These are phyloP conservation scores for Tolypeutes matacus DNA, from an alignment of 2,797 vertebrate species.

Conservation along the genomic window DNA sequence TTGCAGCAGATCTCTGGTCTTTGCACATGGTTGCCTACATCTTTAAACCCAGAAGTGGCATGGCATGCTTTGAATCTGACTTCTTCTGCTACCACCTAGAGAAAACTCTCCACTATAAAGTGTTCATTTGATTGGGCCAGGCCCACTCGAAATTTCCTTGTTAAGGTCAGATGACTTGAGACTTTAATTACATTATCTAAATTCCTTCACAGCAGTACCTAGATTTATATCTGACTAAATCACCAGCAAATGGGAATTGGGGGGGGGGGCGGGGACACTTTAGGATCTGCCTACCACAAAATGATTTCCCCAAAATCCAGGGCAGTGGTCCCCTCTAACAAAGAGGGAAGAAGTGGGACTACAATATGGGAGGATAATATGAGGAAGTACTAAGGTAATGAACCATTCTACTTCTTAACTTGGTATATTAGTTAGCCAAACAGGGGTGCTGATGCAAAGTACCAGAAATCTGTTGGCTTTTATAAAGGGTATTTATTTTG, in stretches of 20 bases:
- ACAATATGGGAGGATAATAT: background rate
- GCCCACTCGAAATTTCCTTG: background rate
- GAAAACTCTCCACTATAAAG: background rate
- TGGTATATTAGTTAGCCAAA: too few relatives aligned
- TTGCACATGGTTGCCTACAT: background rate
- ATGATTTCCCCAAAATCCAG: background rate
- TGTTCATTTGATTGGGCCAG: background rate
- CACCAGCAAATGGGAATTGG: background rate
- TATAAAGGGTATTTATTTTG: too few relatives aligned
- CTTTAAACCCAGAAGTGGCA: background rate
- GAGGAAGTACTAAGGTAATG: background rate
- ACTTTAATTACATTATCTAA: background rate
- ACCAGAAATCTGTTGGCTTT: too few relatives aligned
- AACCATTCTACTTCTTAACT: background rate
- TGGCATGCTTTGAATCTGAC: background rate
- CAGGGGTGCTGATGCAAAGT: too few relatives aligned
- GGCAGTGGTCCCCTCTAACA: background rate
- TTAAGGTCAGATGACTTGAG: background rate
- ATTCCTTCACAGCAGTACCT: background rate
- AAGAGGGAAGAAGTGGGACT: background rate
- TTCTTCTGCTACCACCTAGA: background rate
- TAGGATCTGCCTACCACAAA: background rate
- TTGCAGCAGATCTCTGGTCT: background rate
- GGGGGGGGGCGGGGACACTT: background rate
- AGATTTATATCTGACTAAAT: background rate